phyloP scores from a whole-genome alignment of 2,888 invertebrate species.

The Lomographa bimaculata region DNA sequence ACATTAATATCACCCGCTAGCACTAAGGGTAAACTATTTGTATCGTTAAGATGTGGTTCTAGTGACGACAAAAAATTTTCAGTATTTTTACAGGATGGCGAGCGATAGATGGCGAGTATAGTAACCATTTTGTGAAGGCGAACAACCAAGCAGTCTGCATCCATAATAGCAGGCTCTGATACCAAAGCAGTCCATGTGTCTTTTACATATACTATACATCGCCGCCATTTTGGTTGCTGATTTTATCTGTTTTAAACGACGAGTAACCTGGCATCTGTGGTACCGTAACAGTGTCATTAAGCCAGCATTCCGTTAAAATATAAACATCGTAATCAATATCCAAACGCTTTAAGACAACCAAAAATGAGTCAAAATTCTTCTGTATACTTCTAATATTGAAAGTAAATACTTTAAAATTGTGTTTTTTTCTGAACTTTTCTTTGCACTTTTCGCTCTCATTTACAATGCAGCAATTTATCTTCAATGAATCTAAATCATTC shows the following conservation, averaged over 20 bases:
- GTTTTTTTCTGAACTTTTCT: neutral
- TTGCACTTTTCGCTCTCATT: neutral
- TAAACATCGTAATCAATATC: neutral
- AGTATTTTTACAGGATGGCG: no score
- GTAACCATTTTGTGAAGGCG: neutral
- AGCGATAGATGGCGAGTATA: no score
- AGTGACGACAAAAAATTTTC: neutral
- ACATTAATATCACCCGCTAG: neutral
- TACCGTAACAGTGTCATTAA: neutral
- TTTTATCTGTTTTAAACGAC: neutral
- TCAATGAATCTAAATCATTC: neutral
- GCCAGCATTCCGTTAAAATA: neutral
- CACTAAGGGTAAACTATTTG: neutral
- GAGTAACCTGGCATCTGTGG: neutral
- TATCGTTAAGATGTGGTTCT: neutral
- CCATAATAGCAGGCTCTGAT: neutral
- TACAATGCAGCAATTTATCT: neutral
- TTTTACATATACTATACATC: neutral
- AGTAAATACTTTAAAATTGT: no score
- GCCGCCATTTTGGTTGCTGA: neutral
- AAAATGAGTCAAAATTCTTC: neutral
- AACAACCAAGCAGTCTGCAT: neutral
- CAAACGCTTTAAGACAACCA: no score
- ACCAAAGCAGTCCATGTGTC: neutral
- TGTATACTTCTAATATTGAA: conserved; percentile 1